Evolutionary conservation across 2,888 invertebrate genomes (phyloP).

Genomic region (Philhelius pedissequus): DNA sequence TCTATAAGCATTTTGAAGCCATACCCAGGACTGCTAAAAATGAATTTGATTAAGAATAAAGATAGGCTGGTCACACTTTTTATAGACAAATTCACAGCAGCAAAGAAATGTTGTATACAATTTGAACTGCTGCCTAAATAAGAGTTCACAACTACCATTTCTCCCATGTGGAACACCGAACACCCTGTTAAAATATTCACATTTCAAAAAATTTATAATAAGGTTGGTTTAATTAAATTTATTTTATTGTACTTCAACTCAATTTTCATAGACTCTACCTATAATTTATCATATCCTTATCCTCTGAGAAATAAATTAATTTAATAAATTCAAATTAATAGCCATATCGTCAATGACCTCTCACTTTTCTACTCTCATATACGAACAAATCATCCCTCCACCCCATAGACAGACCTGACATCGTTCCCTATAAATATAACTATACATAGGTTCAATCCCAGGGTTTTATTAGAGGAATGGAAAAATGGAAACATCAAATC

Average conservation of each 20-base stretch:
- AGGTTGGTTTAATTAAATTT: too few relatives aligned
- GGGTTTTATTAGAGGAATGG: background rate
- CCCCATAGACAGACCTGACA: slow-evolving; percentile 4
- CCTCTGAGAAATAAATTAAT: background rate
- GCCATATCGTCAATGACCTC: slow-evolving; percentile 23
- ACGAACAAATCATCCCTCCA: slow-evolving; percentile 37
- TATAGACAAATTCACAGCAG: too few relatives aligned
- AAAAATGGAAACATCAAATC: background rate
- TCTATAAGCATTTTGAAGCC: too few relatives aligned
- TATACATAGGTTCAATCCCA: background rate
- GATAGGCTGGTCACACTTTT: too few relatives aligned
- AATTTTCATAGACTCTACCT: background rate
- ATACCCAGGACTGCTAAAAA: too few relatives aligned
- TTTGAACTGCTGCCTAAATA: too few relatives aligned
- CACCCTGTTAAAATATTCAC: too few relatives aligned
- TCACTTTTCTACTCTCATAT: slow-evolving; percentile 45
- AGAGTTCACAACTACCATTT: too few relatives aligned
- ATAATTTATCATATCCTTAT: background rate
- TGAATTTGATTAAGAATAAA: too few relatives aligned
- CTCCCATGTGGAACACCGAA: too few relatives aligned
- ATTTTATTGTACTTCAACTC: background rate
- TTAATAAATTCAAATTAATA: slow-evolving; percentile 65
- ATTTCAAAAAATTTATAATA: too few relatives aligned
- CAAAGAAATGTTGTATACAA: too few relatives aligned
- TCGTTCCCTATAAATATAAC: slow-evolving; percentile 29